A percentile compares a stretch with the other conserved stretches of the same genome.
Evolutionary conservation across 2,797 vertebrate genomes (phyloP).

Genomic region (Myripristis jacobus): DNA sequence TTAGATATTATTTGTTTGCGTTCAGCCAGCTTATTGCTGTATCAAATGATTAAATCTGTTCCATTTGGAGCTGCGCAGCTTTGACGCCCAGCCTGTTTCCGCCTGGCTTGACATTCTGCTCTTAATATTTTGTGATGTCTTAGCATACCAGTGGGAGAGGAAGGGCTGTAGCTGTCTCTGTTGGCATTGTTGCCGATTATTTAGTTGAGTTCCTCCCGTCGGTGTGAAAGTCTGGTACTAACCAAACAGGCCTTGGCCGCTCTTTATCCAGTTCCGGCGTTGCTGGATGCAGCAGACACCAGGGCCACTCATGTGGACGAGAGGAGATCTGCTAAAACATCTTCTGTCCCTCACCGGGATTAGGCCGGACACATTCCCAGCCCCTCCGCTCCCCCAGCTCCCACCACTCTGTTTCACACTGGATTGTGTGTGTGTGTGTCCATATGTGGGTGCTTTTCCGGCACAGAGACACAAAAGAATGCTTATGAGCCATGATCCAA

Average conservation of each 20-base stretch:
- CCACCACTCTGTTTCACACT: slow-evolving; percentile 15
- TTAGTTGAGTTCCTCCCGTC: slow-evolving; percentile 80
- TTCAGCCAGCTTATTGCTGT: neutral
- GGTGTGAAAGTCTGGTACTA: slow-evolving; percentile 81
- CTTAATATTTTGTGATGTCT: slow-evolving; percentile 80
- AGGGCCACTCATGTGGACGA: slow-evolving; percentile 74
- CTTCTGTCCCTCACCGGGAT: slow-evolving; percentile 79
- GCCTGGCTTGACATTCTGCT: slow-evolving; percentile 66
- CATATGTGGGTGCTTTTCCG: neutral
- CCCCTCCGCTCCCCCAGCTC: slow-evolving; percentile 46
- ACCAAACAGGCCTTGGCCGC: slow-evolving; percentile 77
- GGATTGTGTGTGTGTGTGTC: neutral
- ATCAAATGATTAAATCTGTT: slow-evolving; percentile 3
- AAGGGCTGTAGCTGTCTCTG: slow-evolving; percentile 72
- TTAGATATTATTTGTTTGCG: neutral
- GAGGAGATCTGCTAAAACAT: slow-evolving; percentile 84
- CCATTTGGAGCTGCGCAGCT: slow-evolving; percentile 10
- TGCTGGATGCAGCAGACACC: slow-evolving; percentile 68
- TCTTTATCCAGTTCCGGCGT: slow-evolving; percentile 80
- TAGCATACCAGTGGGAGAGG: slow-evolving; percentile 77
- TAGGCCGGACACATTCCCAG: slow-evolving; percentile 78
- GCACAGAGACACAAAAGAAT: neutral
- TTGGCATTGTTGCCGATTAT: slow-evolving; percentile 82
- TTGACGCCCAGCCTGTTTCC: slow-evolving; percentile 54
- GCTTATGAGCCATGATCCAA: neutral